Evolutionary conservation across 2,888 invertebrate genomes (phyloP).

Genomic region (Sinelater perroti): DNA sequence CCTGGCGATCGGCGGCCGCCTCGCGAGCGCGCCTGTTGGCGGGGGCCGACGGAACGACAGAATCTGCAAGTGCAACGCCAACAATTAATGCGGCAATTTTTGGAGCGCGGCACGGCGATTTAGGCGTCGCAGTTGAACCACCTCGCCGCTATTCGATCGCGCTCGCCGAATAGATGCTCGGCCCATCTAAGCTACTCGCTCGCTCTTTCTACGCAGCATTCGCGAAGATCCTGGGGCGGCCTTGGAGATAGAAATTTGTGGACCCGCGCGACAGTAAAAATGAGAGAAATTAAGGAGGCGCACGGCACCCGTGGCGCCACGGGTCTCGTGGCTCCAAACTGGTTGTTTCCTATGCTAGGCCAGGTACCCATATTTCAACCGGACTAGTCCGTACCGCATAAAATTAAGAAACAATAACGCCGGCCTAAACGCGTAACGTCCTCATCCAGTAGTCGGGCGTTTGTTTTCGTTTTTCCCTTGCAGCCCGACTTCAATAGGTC

Average conservation of each 20-base stretch:
- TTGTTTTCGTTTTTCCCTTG: too few species aligned
- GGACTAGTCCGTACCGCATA: background rate
- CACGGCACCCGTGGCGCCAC: constrained; percentile 29
- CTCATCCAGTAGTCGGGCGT: too few species aligned
- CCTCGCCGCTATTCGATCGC: too few species aligned
- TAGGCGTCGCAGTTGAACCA: too few species aligned
- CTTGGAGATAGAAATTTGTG: constrained; percentile 9
- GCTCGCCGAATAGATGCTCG: too few species aligned
- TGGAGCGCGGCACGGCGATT: too few species aligned
- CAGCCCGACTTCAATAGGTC: too few species aligned
- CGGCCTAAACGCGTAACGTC: too few species aligned
- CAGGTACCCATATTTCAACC: constrained; percentile 11
- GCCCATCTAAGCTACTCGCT: too few species aligned
- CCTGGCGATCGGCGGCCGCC: constrained; percentile 16
- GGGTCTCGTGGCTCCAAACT: constrained; percentile 33
- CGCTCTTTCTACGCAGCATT: background rate
- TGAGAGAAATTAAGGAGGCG: constrained; percentile 30
- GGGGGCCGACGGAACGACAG: constrained; percentile 21
- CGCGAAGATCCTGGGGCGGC: background rate
- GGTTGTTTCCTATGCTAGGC: constrained; percentile 22
- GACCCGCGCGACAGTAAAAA: constrained; percentile 27
- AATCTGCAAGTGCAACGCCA: too few species aligned
- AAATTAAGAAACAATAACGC: background rate
- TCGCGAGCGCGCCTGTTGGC: constrained; percentile 21
- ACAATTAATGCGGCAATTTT: background rate